Base-by-base conservation (phyloP, 2,888 invertebrate species). In the Gymnocheta viridis region DNA sequence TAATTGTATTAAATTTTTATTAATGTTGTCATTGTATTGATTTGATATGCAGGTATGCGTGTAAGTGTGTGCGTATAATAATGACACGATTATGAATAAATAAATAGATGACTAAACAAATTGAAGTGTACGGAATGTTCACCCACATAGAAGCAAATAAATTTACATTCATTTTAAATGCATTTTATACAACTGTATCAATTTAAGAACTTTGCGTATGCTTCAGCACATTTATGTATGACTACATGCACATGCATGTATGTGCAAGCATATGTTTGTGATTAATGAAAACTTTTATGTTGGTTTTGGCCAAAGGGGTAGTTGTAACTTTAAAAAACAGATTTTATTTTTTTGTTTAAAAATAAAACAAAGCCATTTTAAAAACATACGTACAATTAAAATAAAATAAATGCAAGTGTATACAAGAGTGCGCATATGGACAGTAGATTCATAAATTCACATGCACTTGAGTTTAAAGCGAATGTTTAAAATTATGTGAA, bases 1-100 rank as follows among this genome's bases (percentile, higher is more conserved):
- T 60, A 44, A 70, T 62, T 79, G 7, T 79, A 47, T 79, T 54
- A 54, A 54, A 64, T 64, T 41, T 66, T 72, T 35, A 80, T 74
- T 62, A 64, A 44, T 56, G 3, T 62, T 74, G 60, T 72, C 56
- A 44, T 47, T 72, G 12, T 44, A 81, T 54, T 56, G 44, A 47
- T 44, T 41, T 41, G 2, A 19, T 51, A 38, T 24, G 24, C n/a
- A n/a, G 1, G 44, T 35, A 22, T n/a, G 44, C 38, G 27, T 51
- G 10, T 51, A 27, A 6, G 32, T 47, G 51, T 38, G 35, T 32
- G 47, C 14, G 29, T 35, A 10, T 66, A 17, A 2, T 29, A 56
- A 24, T n/a, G 22, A 58, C 44, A 24, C 22, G 44, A 35, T 51
- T 44, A 74, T 70, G 74, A 56, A 76, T 70, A 66, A 47, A 67